A percentile compares a stretch with the other conserved stretches of the same genome.
Evolutionary conservation across 2,797 vertebrate species (phyloP).

Genomic region (Clamator glandarius): DNA sequence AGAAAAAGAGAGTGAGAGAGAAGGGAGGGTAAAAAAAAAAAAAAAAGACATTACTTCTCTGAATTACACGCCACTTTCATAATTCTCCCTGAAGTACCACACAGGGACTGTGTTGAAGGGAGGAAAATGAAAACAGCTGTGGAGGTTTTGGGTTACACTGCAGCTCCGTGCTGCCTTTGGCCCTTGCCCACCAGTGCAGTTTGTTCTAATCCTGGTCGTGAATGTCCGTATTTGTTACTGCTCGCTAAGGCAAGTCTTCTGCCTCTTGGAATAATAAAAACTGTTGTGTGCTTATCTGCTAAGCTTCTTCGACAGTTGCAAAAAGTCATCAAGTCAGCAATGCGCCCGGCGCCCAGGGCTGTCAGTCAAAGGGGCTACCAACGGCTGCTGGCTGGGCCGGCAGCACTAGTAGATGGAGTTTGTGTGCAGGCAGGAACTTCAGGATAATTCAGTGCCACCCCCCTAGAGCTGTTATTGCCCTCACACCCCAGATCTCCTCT

Average conservation of each 20-base stretch:
- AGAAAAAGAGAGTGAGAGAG: conserved; percentile 43
- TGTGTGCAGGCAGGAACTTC: neutral
- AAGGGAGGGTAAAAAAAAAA: too few species aligned
- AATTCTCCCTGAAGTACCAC: conserved; percentile 80
- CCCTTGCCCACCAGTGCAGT: conserved; percentile 80
- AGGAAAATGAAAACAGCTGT: conserved; percentile 87
- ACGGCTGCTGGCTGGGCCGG: neutral
- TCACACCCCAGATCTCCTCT: neutral
- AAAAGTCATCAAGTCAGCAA: conserved; percentile 56
- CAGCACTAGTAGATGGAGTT: neutral
- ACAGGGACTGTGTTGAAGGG: conserved; percentile 78
- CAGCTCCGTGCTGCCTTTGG: conserved; percentile 75
- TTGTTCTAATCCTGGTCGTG: conserved; percentile 77
- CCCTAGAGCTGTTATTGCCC: neutral
- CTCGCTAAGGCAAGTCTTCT: conserved; percentile 68
- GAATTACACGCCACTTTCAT: conserved; percentile 80
- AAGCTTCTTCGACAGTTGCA: conserved; percentile 66
- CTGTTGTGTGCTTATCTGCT: conserved; percentile 68
- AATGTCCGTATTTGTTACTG: conserved; percentile 77
- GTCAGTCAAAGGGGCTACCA: conserved; percentile 21
- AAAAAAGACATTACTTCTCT: conserved; percentile 74
- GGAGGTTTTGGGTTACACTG: conserved; percentile 82
- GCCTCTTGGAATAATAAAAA: conserved; percentile 72
- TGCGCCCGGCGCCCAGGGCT: neutral
- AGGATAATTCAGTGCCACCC: neutral